Evolutionary conservation across 2,797 vertebrate genomes (phyloP).

Genomic region (Danio choprae): DNA sequence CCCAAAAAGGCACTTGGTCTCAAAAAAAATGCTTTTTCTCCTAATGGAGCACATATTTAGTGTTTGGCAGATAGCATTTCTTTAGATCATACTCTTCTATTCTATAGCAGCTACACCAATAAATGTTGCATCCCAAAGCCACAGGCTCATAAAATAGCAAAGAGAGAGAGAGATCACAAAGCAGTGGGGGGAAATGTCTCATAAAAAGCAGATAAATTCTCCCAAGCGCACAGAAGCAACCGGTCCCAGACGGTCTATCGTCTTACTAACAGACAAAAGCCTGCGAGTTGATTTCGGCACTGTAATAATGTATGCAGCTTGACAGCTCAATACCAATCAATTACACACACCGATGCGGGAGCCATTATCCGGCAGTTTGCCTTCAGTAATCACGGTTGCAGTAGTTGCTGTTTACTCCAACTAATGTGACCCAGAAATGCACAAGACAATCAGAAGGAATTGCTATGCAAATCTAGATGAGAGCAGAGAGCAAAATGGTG

Average conservation of each 20-base stretch:
- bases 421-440: slow-evolving; percentile 57
- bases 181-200: slow-evolving; percentile 11
- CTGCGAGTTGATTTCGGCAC: slow-evolving; percentile 47
- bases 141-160: slow-evolving; percentile 55
- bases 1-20: slow-evolving; percentile 77
- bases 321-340: slow-evolving; percentile 59
- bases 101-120: slow-evolving; percentile 58
- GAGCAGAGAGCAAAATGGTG: slow-evolving; percentile 16
- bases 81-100: slow-evolving; percentile 56
- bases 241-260: slow-evolving; percentile 44
- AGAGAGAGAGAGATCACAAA: slow-evolving; percentile 50
- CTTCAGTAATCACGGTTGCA: slow-evolving; percentile 55
- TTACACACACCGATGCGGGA: slow-evolving; percentile 56
- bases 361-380: slow-evolving; percentile 61
- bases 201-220: slow-evolving; percentile 50
- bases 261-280: slow-evolving; percentile 53
- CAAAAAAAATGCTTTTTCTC: slow-evolving; percentile 85
- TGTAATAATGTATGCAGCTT: slow-evolving; percentile 58
- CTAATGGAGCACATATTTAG: slow-evolving; percentile 86
- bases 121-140: slow-evolving; percentile 60
- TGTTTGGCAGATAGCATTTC: slow-evolving; percentile 81
- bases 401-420: slow-evolving; percentile 56
- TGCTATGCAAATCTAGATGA: slow-evolving; percentile 39
- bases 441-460: slow-evolving; percentile 49
- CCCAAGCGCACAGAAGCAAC: slow-evolving; percentile 39